These are phyloP conservation scores for Epizoanthus fatuus DNA, from an alignment of 92 coral and sea anemone species.

Conservation along the genomic window DNA sequence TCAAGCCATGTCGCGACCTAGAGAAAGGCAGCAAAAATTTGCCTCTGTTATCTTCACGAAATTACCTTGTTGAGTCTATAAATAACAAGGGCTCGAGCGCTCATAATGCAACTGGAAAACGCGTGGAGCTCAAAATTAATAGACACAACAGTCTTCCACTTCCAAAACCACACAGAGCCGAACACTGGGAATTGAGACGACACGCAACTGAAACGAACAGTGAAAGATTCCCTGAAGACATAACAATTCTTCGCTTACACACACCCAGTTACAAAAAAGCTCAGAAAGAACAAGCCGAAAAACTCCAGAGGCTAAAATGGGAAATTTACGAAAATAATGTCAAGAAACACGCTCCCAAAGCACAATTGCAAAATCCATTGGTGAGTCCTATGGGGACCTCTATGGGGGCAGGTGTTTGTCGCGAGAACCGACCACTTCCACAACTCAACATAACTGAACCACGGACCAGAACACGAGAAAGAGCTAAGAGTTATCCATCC, in stretches of 20 bases:
- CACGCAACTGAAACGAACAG: background rate
- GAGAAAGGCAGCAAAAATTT: background rate
- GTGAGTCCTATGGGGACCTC: background rate
- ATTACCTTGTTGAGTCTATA: background rate
- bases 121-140: background rate
- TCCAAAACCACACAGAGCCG: background rate
- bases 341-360: constrained; percentile 1
- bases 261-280: constrained; percentile 1
- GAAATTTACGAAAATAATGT: constrained; percentile 50
- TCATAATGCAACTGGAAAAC: background rate
- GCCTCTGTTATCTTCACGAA: background rate
- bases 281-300: constrained; percentile 21
- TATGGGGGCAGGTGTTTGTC: background rate
- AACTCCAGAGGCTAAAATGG: constrained; percentile 53
- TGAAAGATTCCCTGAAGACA: background rate
- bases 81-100: background rate
- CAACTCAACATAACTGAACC: too few species aligned
- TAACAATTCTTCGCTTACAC: constrained; percentile 15
- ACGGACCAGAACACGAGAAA: background rate
- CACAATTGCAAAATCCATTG: background rate
- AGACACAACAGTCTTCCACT: background rate
- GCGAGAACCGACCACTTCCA: background rate
- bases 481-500: constrained; percentile 27
- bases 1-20: background rate
- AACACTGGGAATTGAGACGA: too few species aligned